Base-by-base conservation (phyloP, 1,140 invertebrate species). In the Marisa cornuarietis region DNA sequence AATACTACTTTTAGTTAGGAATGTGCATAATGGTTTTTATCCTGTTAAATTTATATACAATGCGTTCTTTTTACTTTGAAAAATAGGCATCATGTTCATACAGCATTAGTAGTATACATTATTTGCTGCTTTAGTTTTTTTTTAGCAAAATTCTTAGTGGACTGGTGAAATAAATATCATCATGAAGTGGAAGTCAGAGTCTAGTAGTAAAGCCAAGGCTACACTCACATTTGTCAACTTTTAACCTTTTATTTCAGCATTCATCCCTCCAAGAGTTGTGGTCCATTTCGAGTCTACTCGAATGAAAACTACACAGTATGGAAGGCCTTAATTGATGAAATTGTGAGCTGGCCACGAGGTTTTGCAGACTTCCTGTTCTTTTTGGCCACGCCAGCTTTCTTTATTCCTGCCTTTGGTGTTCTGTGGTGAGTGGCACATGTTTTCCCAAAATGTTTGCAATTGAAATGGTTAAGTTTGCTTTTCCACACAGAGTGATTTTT, bases 241-340 rank as follows among this genome's bases (percentile, higher is more conserved):
- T 82, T 58, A 75, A 82, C 16, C 83, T 52, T 80, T 71, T 42
- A 16, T 79, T 82, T 16, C 86, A 91, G 90, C 86, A 91, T 97
- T n/a, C 86, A 90, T 62, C 96, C 96, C 0, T 97, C 96, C 0
- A 92, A 93, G 81, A 93, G 94, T 11, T 97, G 96, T 88, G 96
- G 96, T 0, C 96, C 96, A 1, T 97, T 96, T 83, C 91, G 94
- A 76, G 92, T 92, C 1, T 91, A 94, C 7, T 83, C 89, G 63
- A 93, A 63, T 58, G 0, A 94, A 94, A 85, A 92, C 94, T 54
- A 81, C 94, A 68, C 90, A 0, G 94, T 95, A 74, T 96, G 95
- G 94, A 88, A 90, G 2, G 91, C 94, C 1, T 90, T 96, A 0
- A 91, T 93, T 13, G 79, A 91, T 14, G 93, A 93, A 0, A 94